Conservation (phyloP, 2,888 invertebrate genomes). For the Tenthredo amoena region DNA sequence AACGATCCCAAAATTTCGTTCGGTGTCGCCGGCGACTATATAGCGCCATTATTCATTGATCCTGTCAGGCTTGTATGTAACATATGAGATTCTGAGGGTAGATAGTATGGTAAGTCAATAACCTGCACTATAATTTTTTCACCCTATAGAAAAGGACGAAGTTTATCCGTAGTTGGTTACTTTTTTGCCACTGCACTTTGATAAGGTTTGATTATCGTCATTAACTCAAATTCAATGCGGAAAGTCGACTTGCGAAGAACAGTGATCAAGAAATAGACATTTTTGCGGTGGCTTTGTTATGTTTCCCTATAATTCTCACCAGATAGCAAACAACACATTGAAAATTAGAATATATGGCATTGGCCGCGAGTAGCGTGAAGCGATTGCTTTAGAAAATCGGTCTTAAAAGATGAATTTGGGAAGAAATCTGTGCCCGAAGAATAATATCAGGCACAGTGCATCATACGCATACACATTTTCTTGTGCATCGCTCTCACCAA, state of each 20-base stretch:
- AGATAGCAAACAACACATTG: neutral
- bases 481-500: neutral
- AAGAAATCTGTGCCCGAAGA: neutral
- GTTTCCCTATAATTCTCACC: neutral
- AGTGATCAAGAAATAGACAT: neutral
- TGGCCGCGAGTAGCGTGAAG: neutral
- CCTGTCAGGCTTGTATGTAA: neutral
- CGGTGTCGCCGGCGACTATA: neutral
- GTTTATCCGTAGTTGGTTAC: neutral
- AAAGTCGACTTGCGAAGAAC: neutral
- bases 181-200: neutral
- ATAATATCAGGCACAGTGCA: neutral
- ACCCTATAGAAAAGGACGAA: neutral
- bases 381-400: neutral
- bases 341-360: neutral
- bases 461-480: neutral
- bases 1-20: neutral
- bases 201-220: neutral
- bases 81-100: conserved; percentile 8
- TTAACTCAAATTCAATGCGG: neutral
- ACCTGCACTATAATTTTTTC: neutral
- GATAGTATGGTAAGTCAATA: conserved; percentile 29
- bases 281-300: neutral
- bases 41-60: conserved; percentile 16
- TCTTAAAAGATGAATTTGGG: neutral